Evolutionary conservation across 2,113 vertebrate genomes (phyloP).

Genomic region (Poecilia latipinna): DNA sequence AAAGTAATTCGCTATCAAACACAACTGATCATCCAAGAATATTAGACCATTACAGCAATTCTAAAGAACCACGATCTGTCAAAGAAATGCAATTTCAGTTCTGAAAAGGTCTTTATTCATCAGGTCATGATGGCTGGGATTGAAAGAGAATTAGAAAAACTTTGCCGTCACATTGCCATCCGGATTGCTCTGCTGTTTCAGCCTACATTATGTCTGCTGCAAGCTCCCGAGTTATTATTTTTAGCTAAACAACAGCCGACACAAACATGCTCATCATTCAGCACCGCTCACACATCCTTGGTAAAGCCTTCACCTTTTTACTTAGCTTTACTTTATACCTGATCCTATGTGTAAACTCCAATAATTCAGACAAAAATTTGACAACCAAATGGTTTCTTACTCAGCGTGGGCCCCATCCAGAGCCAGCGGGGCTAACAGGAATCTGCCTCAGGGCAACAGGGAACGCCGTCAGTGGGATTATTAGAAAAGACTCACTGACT

Average conservation of each 20-base stretch:
- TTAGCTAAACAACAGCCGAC: constrained; percentile 17
- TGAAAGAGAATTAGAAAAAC: constrained; percentile 42
- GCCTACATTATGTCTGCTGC: background rate
- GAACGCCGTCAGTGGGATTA: constrained; percentile 30
- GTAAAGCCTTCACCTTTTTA: constrained; percentile 65
- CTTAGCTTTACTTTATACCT: constrained; percentile 65
- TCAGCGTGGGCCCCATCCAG: constrained; percentile 25
- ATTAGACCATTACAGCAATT: constrained; percentile 78
- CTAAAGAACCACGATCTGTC: constrained; percentile 76
- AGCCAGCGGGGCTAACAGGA: constrained; percentile 23
- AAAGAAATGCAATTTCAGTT: constrained; percentile 78
- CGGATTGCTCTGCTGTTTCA: constrained; percentile 30
- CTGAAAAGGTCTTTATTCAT: constrained; percentile 68
- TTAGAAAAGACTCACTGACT: constrained; percentile 29
- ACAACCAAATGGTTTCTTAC: constrained; percentile 48
- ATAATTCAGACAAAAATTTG: constrained; percentile 65
- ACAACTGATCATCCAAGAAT: constrained; percentile 74
- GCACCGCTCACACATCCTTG: constrained; percentile 22
- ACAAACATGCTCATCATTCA: constrained; percentile 30
- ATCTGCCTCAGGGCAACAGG: constrained; percentile 45
- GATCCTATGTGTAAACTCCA: constrained; percentile 42
- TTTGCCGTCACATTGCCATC: constrained; percentile 21
- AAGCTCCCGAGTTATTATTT: constrained; percentile 1
- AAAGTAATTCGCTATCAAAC: constrained; percentile 72
- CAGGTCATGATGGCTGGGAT: constrained; percentile 50